Evolutionary conservation across 2,113 vertebrate species (phyloP).

Genomic region (Sylvicapra grimmia): DNA sequence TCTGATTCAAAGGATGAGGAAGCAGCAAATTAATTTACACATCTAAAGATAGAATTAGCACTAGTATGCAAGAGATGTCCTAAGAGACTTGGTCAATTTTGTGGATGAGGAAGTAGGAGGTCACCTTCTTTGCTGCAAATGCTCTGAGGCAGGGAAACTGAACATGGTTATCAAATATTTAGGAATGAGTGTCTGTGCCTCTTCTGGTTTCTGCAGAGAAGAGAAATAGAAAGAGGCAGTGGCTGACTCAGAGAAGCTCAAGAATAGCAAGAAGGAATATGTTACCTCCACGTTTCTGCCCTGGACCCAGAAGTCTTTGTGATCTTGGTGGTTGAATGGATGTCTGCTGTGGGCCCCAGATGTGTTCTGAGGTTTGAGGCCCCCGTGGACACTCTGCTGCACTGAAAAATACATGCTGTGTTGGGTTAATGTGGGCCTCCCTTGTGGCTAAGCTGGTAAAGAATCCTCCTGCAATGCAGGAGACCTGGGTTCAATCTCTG

Average conservation of each 20-base stretch:
- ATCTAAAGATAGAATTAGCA: background rate
- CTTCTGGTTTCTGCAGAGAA: background rate
- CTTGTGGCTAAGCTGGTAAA: background rate
- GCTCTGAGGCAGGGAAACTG: background rate
- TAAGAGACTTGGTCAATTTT: rapidly evolving
- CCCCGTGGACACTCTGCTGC: background rate
- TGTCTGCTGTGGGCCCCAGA: background rate
- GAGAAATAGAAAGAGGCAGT: background rate
- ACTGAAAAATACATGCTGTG: background rate
- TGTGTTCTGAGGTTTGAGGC: background rate
- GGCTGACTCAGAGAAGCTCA: background rate
- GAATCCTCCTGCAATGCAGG: background rate
- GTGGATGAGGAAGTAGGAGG: background rate
- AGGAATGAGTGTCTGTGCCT: background rate
- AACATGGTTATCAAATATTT: background rate
- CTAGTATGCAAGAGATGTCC: background rate
- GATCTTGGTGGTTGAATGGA: no score
- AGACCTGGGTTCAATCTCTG: background rate
- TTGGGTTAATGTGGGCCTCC: background rate
- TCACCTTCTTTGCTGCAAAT: background rate
- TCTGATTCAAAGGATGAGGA: background rate
- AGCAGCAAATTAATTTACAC: no score
- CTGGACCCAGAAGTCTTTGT: background rate
- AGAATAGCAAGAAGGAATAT: background rate
- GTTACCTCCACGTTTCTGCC: background rate